Evolutionary conservation across 2,113 vertebrate species (phyloP).

Genomic region (Dipodomys stephensi): DNA sequence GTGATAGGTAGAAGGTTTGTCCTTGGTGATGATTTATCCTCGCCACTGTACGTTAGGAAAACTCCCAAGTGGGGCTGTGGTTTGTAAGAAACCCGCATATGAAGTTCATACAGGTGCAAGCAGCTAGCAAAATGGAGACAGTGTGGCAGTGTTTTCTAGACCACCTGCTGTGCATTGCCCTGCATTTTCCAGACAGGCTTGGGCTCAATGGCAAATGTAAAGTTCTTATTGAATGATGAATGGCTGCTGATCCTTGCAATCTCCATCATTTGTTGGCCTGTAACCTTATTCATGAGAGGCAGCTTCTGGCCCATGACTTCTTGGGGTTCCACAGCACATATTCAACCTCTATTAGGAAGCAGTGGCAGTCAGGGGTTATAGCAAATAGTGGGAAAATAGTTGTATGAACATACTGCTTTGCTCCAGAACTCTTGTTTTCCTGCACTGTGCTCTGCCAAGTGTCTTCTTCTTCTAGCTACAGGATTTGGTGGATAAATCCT

Average conservation of each 20-base stretch:
- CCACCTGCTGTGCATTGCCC: neutral
- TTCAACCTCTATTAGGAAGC: neutral
- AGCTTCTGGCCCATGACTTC: neutral
- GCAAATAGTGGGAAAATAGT: too few species aligned
- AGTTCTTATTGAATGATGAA: neutral
- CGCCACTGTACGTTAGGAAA: neutral
- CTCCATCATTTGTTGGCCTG: neutral
- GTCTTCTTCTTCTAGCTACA: neutral
- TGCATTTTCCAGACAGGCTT: neutral
- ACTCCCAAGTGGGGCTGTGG: neutral
- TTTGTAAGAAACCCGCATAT: neutral
- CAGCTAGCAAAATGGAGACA: neutral
- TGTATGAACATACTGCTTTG: neutral
- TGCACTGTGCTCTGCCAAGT: neutral
- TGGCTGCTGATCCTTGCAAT: neutral
- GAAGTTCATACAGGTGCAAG: neutral
- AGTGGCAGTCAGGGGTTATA: too few species aligned
- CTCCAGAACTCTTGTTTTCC: neutral
- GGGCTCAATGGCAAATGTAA: neutral
- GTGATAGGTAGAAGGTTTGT: neutral
- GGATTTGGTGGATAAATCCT: neutral
- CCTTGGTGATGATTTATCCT: neutral
- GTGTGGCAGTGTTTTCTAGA: neutral
- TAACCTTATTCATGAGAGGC: neutral
- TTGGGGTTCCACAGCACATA: neutral